These are phyloP conservation scores for Drosophila burlai DNA, from an alignment of 1,140 invertebrate genomes.

Conservation along the genomic window DNA sequence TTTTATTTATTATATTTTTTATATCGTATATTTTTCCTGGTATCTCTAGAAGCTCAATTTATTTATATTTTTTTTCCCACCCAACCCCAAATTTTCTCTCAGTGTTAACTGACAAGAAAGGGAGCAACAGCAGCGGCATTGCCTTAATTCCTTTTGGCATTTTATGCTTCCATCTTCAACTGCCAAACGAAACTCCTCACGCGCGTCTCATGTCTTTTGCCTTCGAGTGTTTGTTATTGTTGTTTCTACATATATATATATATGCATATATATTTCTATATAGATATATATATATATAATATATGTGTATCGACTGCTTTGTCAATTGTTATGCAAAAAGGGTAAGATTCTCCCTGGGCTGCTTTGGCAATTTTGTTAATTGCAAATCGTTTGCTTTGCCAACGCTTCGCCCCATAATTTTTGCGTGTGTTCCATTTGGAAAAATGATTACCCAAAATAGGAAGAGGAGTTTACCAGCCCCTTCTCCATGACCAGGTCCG, in stretches of 20 bases:
- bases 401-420: background rate
- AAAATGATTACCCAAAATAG: conserved; percentile 9
- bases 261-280: background rate
- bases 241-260: conserved; percentile 15
- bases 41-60: background rate
- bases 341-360: conserved; percentile 24
- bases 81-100: background rate
- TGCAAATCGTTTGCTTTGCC: conserved; percentile 82
- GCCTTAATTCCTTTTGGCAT: conserved; percentile 80
- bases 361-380: conserved; percentile 85
- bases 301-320: conserved; percentile 72
- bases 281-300: conserved; percentile 5
- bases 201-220: conserved; percentile 58
- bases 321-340: conserved; percentile 70
- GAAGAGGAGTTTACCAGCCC: no score
- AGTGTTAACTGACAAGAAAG: conserved; percentile 1
- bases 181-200: conserved; percentile 16
- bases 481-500: background rate
- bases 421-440: conserved; percentile 3
- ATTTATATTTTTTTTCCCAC: background rate
- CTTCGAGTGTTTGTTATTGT: conserved; percentile 80
- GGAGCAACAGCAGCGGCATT: conserved; percentile 20
- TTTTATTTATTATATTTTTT: no score
- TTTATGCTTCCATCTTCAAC: conserved; percentile 62
- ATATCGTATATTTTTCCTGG: no score